Base-by-base conservation (phyloP, 2,113 vertebrate genomes). In the Alaudala cheleensis region DNA sequence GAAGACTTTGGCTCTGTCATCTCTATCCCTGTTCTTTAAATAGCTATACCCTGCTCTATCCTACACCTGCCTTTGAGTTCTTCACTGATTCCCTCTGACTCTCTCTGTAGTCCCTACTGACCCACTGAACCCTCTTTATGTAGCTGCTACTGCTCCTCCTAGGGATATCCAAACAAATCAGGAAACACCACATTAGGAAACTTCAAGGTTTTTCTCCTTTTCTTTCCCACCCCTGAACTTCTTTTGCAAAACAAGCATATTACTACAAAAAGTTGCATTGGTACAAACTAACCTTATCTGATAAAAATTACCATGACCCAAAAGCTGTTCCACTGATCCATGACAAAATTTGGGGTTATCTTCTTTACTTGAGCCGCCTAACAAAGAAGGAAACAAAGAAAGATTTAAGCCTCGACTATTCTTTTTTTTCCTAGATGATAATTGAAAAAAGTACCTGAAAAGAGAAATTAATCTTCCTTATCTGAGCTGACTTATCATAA, bases 401-500 rank as follows among this genome's bases (percentile, higher is more conserved):
- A 82, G 21, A 90, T 60, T 73, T 87, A 87, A 79, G 14, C 21
- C 33, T 29, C 56, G 22, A 22, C 29, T 84, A 79, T 78, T 72
- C 11, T 39, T 83, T 42, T 42, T 92, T 87, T 67, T 39, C 56
- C 42, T 70, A 66, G 42, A n/a, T 53, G 66, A 45, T 64, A 85
- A 91, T 10, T 3, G 3, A 67, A 90, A 89, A 94, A 89, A 84
- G 19, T 10, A 93, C 66, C 61, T 57, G 31, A 85, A 91, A 91
- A 72, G 61, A 72, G 69, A 61, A 90, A 95, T 94, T 94, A 85
- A 94, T 94, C 70, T 92, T 65, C 53, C 37, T 90, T 91, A 90
- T 90, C 85, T 94, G 78, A 95, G 74, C 49, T 87, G 81, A 87
- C 44, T 94, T 87, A 67, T 70, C 11, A 2, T 67, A 34, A 91